Conservation (phyloP, 1,140 invertebrate genomes). For the Wiebesia pumilae region DNA sequence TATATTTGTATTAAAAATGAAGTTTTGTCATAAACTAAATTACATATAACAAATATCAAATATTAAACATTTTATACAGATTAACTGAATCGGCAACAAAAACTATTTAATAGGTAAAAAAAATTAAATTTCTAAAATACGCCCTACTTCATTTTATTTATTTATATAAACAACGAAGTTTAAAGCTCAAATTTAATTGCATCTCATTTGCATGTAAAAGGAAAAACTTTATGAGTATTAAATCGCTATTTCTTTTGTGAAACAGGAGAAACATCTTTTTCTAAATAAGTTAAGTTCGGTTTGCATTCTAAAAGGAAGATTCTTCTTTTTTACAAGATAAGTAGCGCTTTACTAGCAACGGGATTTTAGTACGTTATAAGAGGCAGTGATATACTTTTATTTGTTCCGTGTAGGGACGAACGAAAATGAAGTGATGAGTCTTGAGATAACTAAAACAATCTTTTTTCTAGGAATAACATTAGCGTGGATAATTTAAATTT, state of each 20-base stretch:
- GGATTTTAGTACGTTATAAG: slow-evolving; percentile 1
- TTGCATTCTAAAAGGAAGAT: not conserved
- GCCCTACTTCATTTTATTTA: no score
- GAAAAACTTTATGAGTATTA: not conserved
- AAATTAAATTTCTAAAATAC: no score
- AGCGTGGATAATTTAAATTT: not conserved
- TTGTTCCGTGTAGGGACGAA: not conserved
- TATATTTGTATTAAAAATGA: no score
- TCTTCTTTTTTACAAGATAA: not conserved
- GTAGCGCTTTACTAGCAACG: not conserved
- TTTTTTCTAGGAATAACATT: not conserved
- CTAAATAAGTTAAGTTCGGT: not conserved
- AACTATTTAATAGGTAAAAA: no score
- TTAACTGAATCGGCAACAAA: no score
- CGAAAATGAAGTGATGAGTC: not conserved
- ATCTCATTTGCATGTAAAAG: not conserved
- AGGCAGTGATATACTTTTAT: not conserved
- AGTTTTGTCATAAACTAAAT: no score
- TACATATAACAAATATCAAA: no score
- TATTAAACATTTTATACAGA: no score
- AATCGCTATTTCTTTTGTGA: not conserved
- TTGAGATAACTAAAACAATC: not conserved
- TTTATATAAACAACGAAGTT: no score
- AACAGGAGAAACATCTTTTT: not conserved
- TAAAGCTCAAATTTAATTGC: not conserved